Conservation (phyloP, 2,888 invertebrate species). For the Thecophora atra region DNA sequence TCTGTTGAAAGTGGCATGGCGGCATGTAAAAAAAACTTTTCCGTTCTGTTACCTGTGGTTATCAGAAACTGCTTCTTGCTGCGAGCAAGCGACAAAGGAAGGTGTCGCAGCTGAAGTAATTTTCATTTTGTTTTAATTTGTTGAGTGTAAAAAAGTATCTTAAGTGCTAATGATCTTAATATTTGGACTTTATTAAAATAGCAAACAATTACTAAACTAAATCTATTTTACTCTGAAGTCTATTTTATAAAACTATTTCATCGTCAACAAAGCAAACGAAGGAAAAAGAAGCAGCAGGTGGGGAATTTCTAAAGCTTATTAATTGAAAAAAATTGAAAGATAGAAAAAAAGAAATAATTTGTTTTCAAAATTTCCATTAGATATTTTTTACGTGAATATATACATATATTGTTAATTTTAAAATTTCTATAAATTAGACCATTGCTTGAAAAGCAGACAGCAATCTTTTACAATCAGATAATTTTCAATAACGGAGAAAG, state of each 20-base stretch:
- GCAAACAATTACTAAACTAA: slow-evolving; percentile 16
- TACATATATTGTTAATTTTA: slow-evolving; percentile 9
- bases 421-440: slow-evolving; percentile 11
- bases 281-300: slow-evolving; percentile 21
- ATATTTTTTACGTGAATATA: slow-evolving; percentile 31
- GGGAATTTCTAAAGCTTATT: slow-evolving; percentile 21
- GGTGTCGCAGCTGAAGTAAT: not conserved
- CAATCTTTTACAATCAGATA: not conserved
- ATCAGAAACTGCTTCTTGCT: not conserved
- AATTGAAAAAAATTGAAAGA: slow-evolving; percentile 21
- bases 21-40: not conserved
- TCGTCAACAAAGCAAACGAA: slow-evolving; percentile 13
- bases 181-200: slow-evolving; percentile 3
- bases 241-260: not conserved
- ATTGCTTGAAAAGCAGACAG: slow-evolving; percentile 30
- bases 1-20: not conserved
- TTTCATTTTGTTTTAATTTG: slow-evolving; percentile 25
- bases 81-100: not conserved
- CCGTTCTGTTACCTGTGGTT: not conserved
- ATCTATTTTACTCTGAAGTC: not conserved
- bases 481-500: slow-evolving; percentile 1
- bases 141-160: not conserved
- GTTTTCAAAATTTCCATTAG: slow-evolving; percentile 23
- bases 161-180: slow-evolving; percentile 20
- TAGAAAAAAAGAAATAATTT: too few species aligned